These are phyloP conservation scores for Proteles cristata DNA, from an alignment of 2,113 vertebrate genomes.

Conservation along the genomic window DNA sequence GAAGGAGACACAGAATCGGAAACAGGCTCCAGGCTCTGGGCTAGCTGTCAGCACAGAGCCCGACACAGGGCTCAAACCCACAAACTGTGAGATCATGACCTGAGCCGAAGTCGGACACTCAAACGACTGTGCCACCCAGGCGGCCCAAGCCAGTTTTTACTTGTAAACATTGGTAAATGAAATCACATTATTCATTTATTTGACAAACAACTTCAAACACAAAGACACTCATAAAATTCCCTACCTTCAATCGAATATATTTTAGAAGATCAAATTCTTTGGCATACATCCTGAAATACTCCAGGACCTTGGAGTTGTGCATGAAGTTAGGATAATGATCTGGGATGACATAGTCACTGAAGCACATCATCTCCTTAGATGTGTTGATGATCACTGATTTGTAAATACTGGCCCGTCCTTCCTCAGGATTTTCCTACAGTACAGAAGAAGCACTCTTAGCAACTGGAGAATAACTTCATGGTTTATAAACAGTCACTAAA, in stretches of 20 bases:
- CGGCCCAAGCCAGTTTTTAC: too few species aligned
- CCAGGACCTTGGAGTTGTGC: slow-evolving; percentile 89
- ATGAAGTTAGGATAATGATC: slow-evolving; percentile 93
- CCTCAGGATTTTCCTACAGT: slow-evolving; percentile 87
- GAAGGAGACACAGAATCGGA: too few species aligned
- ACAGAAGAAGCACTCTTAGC: not conserved
- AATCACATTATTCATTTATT: not conserved
- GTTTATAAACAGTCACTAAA: not conserved
- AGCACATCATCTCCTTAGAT: slow-evolving; percentile 97
- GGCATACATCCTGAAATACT: slow-evolving; percentile 92
- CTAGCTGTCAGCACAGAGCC: too few species aligned
- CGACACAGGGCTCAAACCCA: too few species aligned
- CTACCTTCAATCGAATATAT: slow-evolving; percentile 91
- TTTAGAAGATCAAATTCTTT: slow-evolving; percentile 88
- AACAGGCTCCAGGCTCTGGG: too few species aligned
- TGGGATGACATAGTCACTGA: slow-evolving; percentile 93
- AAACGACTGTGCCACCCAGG: too few species aligned
- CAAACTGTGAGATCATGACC: too few species aligned
- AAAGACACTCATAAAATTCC: not conserved
- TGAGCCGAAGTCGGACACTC: too few species aligned
- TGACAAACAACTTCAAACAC: not conserved
- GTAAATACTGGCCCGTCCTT: slow-evolving; percentile 90
- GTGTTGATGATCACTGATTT: slow-evolving; percentile 92
- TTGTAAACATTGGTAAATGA: not conserved
- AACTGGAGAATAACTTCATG: not conserved